A percentile compares a stretch with the other conserved stretches of the same genome.
These are phyloP conservation scores for Melinaea menophilus DNA, from an alignment of 2,888 invertebrate genomes.

Conservation along the genomic window DNA sequence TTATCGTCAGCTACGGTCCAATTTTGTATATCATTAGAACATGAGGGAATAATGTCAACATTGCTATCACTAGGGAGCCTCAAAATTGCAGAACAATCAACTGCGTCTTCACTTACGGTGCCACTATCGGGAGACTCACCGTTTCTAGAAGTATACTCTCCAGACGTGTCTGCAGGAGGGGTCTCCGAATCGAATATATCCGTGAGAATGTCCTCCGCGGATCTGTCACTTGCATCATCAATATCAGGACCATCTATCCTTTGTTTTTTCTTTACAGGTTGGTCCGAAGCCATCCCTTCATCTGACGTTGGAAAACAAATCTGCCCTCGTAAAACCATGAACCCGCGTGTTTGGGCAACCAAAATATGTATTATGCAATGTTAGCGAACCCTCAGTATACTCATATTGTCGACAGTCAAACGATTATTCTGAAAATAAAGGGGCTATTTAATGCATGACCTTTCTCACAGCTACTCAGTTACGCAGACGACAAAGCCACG, in stretches of 20 bases:
- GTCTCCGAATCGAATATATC: constrained; percentile 65
- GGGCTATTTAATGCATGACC: constrained; percentile 72
- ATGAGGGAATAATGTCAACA: constrained; percentile 64
- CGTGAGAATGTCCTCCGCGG: constrained; percentile 69
- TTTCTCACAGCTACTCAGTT: constrained; percentile 76
- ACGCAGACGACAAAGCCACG: constrained; percentile 74
- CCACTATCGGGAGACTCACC: constrained; percentile 74
- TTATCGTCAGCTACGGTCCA: constrained; percentile 66
- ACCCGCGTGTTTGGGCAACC: constrained; percentile 41
- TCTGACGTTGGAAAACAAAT: constrained; percentile 73
- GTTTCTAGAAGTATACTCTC: constrained; percentile 61
- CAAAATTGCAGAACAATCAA: constrained; percentile 66
- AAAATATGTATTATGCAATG: constrained; percentile 17
- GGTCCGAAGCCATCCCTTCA: constrained; percentile 85
- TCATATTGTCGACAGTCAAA: constrained; percentile 17
- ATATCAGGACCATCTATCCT: constrained; percentile 82
- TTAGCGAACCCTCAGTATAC: constrained; percentile 25
- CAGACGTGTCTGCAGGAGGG: constrained; percentile 63
- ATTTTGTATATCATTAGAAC: constrained; percentile 52
- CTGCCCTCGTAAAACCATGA: constrained; percentile 82
- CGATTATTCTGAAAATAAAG: constrained; percentile 62
- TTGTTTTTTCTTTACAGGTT: constrained; percentile 91
- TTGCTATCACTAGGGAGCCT: constrained; percentile 56
- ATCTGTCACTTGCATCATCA: constrained; percentile 74
- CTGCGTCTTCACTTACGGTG: constrained; percentile 73